These are phyloP conservation scores for Ptycholaimellus sp. DNA, from an alignment of 2,888 invertebrate genomes.

Conservation along the genomic window DNA sequence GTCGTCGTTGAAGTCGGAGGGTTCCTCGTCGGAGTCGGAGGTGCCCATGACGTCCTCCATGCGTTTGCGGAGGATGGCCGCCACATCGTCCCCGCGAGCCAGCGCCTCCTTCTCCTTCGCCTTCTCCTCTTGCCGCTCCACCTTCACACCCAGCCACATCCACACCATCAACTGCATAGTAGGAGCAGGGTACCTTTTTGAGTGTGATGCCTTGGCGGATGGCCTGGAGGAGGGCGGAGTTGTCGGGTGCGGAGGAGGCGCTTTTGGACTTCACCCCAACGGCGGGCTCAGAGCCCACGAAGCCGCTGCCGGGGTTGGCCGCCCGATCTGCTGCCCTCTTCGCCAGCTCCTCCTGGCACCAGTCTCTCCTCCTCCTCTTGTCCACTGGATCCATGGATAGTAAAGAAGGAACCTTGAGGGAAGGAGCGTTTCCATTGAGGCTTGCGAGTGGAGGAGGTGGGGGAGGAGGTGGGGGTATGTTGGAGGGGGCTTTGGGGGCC, in stretches of 20 bases:
- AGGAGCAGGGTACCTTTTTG: conserved; percentile 11
- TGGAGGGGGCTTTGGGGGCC: too few species aligned
- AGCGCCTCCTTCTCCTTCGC: conserved; percentile 12
- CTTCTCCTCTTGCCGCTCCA: conserved; percentile 14
- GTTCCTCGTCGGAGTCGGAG: not conserved
- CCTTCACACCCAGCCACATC: conserved; percentile 4
- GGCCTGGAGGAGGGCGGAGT: conserved; percentile 15
- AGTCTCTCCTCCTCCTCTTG: not conserved
- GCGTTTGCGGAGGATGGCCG: conserved; percentile 19
- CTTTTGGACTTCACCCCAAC: not conserved
- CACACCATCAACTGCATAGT: too few species aligned
- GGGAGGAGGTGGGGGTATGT: conserved; percentile 2
- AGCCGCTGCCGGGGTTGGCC: too few species aligned
- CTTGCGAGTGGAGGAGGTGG: conserved; percentile 8
- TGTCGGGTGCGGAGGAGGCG: conserved; percentile 1
- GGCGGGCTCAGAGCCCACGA: too few species aligned
- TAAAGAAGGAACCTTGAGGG: too few species aligned
- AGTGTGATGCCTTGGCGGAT: conserved; percentile 19
- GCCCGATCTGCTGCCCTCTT: too few species aligned
- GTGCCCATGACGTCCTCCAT: conserved; percentile 18
- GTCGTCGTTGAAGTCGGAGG: not conserved
- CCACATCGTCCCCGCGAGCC: conserved; percentile 17
- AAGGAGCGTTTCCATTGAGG: too few species aligned
- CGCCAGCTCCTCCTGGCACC: too few species aligned
- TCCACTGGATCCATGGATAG: too few species aligned